Percentiles rank a stretch among this genome's conserved stretches.
These are phyloP conservation scores for Periophthalmus magnuspinnatus DNA, from an alignment of 2,797 vertebrate species.

Conservation along the genomic window DNA sequence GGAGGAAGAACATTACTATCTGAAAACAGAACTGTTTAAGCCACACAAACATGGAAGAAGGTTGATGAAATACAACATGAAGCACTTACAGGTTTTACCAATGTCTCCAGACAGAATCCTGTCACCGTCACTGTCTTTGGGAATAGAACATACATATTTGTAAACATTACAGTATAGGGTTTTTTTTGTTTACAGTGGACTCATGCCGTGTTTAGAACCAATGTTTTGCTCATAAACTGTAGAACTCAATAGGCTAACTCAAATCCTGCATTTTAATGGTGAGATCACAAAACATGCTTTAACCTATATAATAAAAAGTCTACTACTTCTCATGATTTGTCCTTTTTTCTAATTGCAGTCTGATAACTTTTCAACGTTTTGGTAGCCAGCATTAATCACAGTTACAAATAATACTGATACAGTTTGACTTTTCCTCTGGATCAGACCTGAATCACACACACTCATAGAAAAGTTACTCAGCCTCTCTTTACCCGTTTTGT, in stretches of 20 bases:
- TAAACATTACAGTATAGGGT: background rate
- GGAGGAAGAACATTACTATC: conserved; percentile 53
- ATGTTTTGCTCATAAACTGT: no score
- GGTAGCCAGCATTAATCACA: no score
- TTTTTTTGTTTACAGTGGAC: background rate
- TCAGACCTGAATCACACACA: no score
- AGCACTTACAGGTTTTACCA: background rate
- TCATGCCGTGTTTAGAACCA: no score
- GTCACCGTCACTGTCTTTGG: background rate
- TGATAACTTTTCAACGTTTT: no score
- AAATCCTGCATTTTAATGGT: no score
- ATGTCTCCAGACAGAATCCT: background rate
- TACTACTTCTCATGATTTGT: no score
- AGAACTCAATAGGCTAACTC: no score
- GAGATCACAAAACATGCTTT: no score
- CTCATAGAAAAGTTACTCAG: background rate
- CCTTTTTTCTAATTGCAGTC: no score
- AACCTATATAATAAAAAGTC: no score
- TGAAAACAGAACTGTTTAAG: conserved; percentile 38
- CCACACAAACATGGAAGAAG: background rate
- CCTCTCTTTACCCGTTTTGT: conserved; percentile 18
- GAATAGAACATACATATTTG: conserved; percentile 6
- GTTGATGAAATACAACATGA: background rate
- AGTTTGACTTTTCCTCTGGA: no score
- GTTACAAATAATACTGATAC: background rate